phyloP scores from a whole-genome alignment of 2,113 vertebrate species.

The Gallinago undulata region DNA sequence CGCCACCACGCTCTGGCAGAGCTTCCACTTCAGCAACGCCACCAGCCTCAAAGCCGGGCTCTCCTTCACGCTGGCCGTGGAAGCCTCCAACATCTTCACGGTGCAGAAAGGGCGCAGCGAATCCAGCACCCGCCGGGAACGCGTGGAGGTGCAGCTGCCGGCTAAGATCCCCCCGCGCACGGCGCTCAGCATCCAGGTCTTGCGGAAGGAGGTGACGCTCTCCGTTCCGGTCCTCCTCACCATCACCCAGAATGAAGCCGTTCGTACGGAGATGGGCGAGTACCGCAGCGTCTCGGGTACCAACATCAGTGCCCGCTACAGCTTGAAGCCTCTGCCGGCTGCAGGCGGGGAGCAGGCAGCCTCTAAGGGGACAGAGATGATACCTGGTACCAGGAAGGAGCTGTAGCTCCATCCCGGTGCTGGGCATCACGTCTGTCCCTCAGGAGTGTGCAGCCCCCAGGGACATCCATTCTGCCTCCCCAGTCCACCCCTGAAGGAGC shows the following conservation, averaged over 20 bases:
- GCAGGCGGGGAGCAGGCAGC: neutral
- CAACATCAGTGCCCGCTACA: constrained; percentile 51
- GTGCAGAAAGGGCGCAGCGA: constrained; percentile 63
- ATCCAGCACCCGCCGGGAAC: constrained; percentile 38
- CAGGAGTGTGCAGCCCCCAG: neutral
- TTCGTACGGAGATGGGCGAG: constrained; percentile 42
- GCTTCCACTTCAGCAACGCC: constrained; percentile 64
- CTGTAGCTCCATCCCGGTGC: neutral
- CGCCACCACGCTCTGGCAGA: constrained; percentile 43
- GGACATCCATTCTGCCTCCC: neutral
- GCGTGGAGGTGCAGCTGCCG: constrained; percentile 51
- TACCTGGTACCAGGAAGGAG: fast-evolving
- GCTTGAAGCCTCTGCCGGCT: constrained; percentile 26
- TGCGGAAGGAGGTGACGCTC: constrained; percentile 53
- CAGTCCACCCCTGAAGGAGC: neutral
- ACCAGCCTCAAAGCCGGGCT: constrained; percentile 52
- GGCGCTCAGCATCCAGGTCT: constrained; percentile 32
- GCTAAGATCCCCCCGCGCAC: constrained; percentile 47
- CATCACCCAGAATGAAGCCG: constrained; percentile 47
- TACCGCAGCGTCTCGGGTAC: constrained; percentile 60
- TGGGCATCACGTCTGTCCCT: neutral
- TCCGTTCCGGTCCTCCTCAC: constrained; percentile 56
- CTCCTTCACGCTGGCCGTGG: constrained; percentile 51
- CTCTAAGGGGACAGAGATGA: no score
- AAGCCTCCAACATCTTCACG: constrained; percentile 43